Evolutionary conservation across 2,888 invertebrate species (phyloP), one percentile per base, ranked within the genome.

Genomic region (Meteorus cinctellus): DNA sequence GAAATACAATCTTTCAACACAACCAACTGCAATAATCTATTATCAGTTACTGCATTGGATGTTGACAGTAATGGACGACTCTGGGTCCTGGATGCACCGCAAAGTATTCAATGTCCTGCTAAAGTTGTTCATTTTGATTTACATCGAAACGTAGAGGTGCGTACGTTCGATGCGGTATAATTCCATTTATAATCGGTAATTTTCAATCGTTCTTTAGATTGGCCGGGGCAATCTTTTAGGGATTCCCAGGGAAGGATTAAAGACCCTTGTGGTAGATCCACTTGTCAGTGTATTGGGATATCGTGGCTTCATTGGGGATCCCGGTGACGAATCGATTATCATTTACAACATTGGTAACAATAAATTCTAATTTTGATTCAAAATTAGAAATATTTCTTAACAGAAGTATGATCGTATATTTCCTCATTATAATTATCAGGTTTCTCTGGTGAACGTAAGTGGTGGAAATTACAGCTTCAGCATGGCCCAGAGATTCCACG

Each of bases 31-130:
- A 73, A 83, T 3, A 79, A 85, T 73, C 80, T 91, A 2, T 89
- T 90, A 81, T 90, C 90, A 48, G 89, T 87, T 4, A 84, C 89
- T 19, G 88, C 88, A 4, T 72, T 90, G 36, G 90, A 90, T 60
- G 79, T 90, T n/a, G 91, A 91, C 76, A 77, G 78, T 16, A 86
- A 86, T 48, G 88, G 89, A 19, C 87, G 90, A 78, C 83, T 91
- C 24, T 91, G 91, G 91, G 84, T 91, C 66, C 81, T 91, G 77
- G 91, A 91, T 79, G 86, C 85, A 72, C 90, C 91, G 4, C 87
- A 85, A 60, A 48, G 77, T 31, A 69, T 29, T 4, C 78, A 82
- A 29, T 91, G 91, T 79, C 76, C 82, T 0, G 87, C 90, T 1
- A 91, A 91, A 85, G 82, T 91, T 8, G 76, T 91, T 1, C 82